Conservation (phyloP, 2,888 invertebrate genomes). For the Eurytoma californica region DNA sequence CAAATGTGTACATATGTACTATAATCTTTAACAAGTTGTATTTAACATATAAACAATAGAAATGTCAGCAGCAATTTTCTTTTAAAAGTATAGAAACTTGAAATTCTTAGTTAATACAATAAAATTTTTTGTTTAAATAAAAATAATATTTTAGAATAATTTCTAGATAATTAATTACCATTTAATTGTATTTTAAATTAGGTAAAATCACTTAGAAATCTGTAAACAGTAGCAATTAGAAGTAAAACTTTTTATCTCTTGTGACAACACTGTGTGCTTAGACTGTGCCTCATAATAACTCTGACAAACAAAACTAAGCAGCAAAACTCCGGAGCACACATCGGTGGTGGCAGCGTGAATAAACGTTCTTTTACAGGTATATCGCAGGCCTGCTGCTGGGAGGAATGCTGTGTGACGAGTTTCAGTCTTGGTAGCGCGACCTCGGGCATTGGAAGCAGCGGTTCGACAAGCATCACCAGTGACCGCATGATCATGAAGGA, state of each 20-base stretch:
- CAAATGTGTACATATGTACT: constrained; percentile 37
- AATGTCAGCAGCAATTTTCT: neutral
- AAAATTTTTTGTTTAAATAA: neutral
- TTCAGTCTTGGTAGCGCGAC: constrained; percentile 60
- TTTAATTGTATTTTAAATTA: neutral
- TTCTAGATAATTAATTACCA: too few species aligned
- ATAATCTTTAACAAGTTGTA: constrained; percentile 2
- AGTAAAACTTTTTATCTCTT: neutral
- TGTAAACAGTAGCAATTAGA: neutral
- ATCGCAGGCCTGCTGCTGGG: constrained; percentile 74
- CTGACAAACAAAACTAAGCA: neutral
- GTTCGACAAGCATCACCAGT: constrained; percentile 57
- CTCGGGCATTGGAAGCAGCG: constrained; percentile 58
- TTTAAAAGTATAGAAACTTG: too few species aligned
- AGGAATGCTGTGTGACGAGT: constrained; percentile 72
- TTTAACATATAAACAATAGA: neutral
- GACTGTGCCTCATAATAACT: neutral
- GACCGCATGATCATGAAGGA: constrained; percentile 53
- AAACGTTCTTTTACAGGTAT: constrained; percentile 67
- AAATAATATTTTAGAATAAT: too few species aligned
- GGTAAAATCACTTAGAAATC: neutral
- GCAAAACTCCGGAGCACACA: neutral
- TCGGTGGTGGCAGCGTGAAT: constrained; percentile 40
- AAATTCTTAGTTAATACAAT: too few species aligned
- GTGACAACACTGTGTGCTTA: neutral